Percentiles rank a stretch among this genome's conserved stretches.
phyloP scores from a whole-genome alignment of 2,797 vertebrate species.

The Scleropages formosus region DNA sequence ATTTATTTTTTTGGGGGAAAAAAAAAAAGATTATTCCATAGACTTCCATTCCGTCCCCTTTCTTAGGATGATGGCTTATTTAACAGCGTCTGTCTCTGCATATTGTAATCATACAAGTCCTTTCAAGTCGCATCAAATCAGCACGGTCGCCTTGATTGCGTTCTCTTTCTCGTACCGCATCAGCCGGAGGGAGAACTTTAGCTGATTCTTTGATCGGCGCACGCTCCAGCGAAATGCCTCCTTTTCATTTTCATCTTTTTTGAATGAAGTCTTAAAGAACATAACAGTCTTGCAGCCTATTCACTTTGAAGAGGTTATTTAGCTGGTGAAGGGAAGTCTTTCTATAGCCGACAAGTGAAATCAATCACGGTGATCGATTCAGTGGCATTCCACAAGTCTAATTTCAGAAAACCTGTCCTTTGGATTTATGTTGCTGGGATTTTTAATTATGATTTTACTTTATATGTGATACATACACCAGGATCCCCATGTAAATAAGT shows the following conservation, averaged over 20 bases:
- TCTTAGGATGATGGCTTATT: neutral
- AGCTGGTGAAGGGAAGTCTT: neutral
- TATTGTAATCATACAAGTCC: constrained; percentile 1
- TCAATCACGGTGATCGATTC: neutral
- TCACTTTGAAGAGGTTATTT: constrained; percentile 8
- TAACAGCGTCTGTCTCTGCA: neutral
- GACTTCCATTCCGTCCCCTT: neutral
- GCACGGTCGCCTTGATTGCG: neutral
- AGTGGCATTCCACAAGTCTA: neutral
- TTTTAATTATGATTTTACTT: too few relatives aligned
- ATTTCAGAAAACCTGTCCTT: neutral
- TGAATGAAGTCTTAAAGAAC: constrained; percentile 15
- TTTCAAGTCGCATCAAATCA: constrained; percentile 1
- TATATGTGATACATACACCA: too few relatives aligned
- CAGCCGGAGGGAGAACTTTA: neutral
- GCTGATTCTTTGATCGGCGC: constrained; percentile 18
- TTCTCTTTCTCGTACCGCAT: neutral
- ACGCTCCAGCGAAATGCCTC: constrained; percentile 11
- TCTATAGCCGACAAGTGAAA: constrained; percentile 7
- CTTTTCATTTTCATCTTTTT: constrained; percentile 6
- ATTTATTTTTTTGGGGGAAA: too few relatives aligned
- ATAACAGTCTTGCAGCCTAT: constrained; percentile 2
- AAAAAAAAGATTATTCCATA: neutral
- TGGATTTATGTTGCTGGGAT: too few relatives aligned
- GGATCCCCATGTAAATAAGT: too few relatives aligned